Evolutionary conservation across 1,140 invertebrate species (phyloP).

Genomic region (Sycophaga agraensis): DNA sequence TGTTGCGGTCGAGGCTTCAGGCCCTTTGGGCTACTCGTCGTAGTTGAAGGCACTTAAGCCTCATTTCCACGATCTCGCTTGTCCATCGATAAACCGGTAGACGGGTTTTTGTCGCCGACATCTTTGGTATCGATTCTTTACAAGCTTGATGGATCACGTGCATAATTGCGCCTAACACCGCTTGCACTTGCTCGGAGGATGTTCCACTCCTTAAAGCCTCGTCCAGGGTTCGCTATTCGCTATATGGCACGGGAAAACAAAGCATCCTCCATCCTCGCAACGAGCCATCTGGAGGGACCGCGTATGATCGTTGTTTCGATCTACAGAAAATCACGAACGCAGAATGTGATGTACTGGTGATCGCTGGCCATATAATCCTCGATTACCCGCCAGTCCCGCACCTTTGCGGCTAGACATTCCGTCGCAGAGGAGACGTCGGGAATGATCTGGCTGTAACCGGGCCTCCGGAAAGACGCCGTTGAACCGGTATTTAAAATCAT

Average conservation of each 20-base stretch:
- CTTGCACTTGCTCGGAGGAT: background rate
- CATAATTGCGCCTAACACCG: background rate
- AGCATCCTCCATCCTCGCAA: background rate
- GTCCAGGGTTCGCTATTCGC: background rate
- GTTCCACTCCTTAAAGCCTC: background rate
- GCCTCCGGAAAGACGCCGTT: conserved; percentile 29
- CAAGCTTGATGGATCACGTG: background rate
- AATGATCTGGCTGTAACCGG: conserved; percentile 13
- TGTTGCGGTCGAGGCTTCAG: too few species aligned
- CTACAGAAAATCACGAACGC: background rate
- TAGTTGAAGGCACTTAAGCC: too few species aligned
- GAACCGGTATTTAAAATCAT: conserved; percentile 22
- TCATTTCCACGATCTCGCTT: too few species aligned
- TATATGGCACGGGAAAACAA: background rate
- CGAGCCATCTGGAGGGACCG: background rate
- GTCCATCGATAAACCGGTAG: too few species aligned
- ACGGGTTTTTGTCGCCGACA: too few species aligned
- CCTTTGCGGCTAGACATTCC: background rate
- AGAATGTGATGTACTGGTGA: conserved; percentile 38
- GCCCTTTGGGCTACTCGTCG: too few species aligned
- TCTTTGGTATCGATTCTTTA: too few species aligned
- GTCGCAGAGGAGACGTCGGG: conserved; percentile 18
- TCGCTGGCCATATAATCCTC: conserved; percentile 39
- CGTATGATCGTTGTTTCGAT: background rate
- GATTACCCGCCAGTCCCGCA: conserved; percentile 16